Evolutionary conservation across 2,888 invertebrate species (phyloP), one percentile per base, ranked within the genome.

Genomic region (Lasioglossum marginatum): DNA sequence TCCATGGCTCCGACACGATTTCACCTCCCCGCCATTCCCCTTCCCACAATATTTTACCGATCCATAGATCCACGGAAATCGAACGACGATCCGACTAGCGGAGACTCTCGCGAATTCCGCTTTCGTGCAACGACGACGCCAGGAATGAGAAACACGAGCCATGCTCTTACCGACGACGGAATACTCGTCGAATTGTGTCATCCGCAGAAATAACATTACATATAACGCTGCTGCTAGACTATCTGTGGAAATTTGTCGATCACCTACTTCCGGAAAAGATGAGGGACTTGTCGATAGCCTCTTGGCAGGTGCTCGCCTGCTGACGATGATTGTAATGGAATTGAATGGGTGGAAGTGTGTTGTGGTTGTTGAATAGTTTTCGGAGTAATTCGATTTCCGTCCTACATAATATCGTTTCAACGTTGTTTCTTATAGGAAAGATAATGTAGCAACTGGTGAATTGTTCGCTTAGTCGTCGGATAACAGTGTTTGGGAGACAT

Each of bases 61-160:
- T 34, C 19, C 66, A 3, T 31, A 31, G 66, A 66, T 66, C 34
- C 66, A 63, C 31, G 60, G 27, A 63, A 63, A 63, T 63, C 27
- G 27, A 27, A 16, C 23, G 52, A 60, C 60, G 27, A 60, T 60
- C 60, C 60, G 60, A 6, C 16, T 23, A 3, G 23, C 23, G 0
- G 31, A 27, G 16, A 31, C 16, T 31, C 31, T 31, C 60, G 60
- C 23, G 52, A 63, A 63, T 63, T 63, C 60, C 60, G 60, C 31
- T 63, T 63, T 63, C 60, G 27, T 31, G 60, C 60, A 23, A 23
- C 52, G 23, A 10, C 52, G 23, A n/a, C 23, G 60, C 27, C 27
- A 63, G 60, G 60, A 63, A 63, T 63, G 27, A 63, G 60, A 63
- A 63, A 63, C 60, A 2, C 60, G 60, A 63, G 16, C 60, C 60